Evolutionary conservation across 2,113 vertebrate genomes (phyloP).

Genomic region (Tetrao urogallus): DNA sequence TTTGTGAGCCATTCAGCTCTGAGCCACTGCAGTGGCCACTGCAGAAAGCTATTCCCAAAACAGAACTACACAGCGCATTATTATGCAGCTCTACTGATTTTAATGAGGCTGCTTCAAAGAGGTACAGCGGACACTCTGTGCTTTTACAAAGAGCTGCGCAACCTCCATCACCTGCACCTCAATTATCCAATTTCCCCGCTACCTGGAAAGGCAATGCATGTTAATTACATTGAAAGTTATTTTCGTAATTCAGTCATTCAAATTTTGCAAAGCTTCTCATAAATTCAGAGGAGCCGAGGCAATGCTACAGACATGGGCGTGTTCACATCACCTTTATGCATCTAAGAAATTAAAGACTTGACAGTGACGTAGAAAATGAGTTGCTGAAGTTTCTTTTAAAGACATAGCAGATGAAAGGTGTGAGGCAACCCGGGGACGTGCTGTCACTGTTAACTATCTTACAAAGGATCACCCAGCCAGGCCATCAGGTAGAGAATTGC

Average conservation of each 20-base stretch:
- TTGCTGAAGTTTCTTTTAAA: not conserved
- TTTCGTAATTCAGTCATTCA: constrained; percentile 35
- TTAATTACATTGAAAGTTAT: constrained; percentile 46
- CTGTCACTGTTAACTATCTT: constrained; percentile 13
- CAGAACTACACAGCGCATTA: not conserved
- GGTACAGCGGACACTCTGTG: not conserved
- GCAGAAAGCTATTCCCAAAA: not conserved
- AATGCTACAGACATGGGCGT: constrained; percentile 30
- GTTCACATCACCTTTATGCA: constrained; percentile 12
- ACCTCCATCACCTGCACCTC: not conserved
- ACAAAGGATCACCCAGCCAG: constrained; percentile 19
- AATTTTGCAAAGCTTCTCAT: constrained; percentile 19
- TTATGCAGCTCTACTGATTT: not conserved
- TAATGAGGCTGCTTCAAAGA: constrained; percentile 9
- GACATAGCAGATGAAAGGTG: constrained; percentile 25
- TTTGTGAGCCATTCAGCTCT: constrained; percentile 51
- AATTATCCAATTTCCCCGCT: constrained; percentile 44
- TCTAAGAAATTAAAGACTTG: constrained; percentile 42
- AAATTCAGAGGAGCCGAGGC: constrained; percentile 24
- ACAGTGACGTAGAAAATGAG: constrained; percentile 52
- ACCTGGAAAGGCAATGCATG: not conserved
- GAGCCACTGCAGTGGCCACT: not conserved
- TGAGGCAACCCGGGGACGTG: not conserved
- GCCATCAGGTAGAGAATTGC: not conserved
- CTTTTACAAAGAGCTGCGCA: not conserved